A percentile compares a stretch with the other conserved stretches of the same genome.
Conservation (phyloP, 2,797 vertebrate species). For the Catamblyrhynchus diadema region DNA sequence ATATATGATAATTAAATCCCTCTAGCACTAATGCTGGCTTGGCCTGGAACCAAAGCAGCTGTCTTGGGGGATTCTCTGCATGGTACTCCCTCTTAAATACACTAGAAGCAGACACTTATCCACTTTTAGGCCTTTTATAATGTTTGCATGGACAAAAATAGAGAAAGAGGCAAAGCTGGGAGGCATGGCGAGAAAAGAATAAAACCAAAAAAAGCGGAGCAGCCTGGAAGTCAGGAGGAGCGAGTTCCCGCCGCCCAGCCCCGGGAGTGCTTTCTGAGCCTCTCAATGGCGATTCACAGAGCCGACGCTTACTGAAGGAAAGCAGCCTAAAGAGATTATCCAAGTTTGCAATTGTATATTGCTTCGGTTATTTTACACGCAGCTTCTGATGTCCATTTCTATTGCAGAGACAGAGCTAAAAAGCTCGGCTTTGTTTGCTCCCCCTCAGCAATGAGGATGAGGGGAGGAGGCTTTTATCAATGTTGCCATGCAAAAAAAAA, state of each 20-base stretch:
- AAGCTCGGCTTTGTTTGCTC: conserved; percentile 41
- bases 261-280: conserved; percentile 57
- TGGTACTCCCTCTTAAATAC: conserved; percentile 57
- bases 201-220: conserved; percentile 29
- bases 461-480: neutral
- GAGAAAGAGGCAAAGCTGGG: conserved; percentile 47
- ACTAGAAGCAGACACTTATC: conserved; percentile 65
- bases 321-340: conserved; percentile 68
- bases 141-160: conserved; percentile 59
- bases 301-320: neutral
- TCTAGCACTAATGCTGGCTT: conserved; percentile 53
- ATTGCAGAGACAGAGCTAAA: conserved; percentile 37
- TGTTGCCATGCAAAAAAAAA: conserved; percentile 12
- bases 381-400: conserved; percentile 61
- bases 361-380: conserved; percentile 63
- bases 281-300: conserved; percentile 49
- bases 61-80: conserved; percentile 69
- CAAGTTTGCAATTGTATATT: conserved; percentile 49
- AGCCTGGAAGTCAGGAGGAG: conserved; percentile 57
- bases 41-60: conserved; percentile 72
- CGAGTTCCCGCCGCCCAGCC: conserved; percentile 49
- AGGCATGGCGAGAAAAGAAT: conserved; percentile 51
- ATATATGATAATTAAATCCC: conserved; percentile 71
- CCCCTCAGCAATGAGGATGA: neutral
- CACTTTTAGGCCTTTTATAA: conserved; percentile 67